Evolutionary conservation across 1,140 invertebrate genomes (phyloP), one percentile per base, ranked within the genome.

Genomic region (Scaptomyza hsui): DNA sequence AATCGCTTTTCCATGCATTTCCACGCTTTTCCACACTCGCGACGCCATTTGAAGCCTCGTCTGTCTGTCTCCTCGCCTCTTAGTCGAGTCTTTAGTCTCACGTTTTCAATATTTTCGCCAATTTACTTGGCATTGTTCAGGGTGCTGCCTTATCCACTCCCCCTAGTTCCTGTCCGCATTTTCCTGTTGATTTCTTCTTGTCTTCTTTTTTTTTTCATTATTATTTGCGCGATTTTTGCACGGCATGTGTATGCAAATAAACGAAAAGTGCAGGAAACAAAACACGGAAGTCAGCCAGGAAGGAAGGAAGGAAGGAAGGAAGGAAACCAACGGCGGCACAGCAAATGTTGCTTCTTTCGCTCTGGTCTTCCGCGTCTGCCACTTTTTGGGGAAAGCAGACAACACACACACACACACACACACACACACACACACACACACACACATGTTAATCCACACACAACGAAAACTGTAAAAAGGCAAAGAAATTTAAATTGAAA

Each of bases 171-270:
- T 26, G 24, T 35, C 47, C 41, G 62, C 5, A 13, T 13, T 59
- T 49, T 24, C 16, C 1, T 35, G 13, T 51, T 51, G 21, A 47
- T 69, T 55, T 64, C 64, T 71, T 9, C 7, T 59, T 49, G 24
- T 26, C 2, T 35, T 10, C 26, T 69, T 55, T 64, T 59, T 71
- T 64, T 65, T 81, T 73, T 83, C 85, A 85, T 88, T 88, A 88
- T 88, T 88, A 88, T 88, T 88, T 88, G 83, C 82, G 75, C 82
- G 82, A 88, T 88, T 88, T 88, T 88, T 88, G 77, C 82, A 88
- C 63, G 75, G 72, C 74, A 70, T 88, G 82, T 82, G 82, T 88
- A 88, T 88, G 82, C 82, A 88, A 88, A 88, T 88, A 88, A 88
- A 89, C 82, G 82, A 88, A 88, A 89, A 83, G 70, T 78, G 82